Conservation (phyloP, 2,888 invertebrate genomes). For the Gasteruption jaculator region DNA sequence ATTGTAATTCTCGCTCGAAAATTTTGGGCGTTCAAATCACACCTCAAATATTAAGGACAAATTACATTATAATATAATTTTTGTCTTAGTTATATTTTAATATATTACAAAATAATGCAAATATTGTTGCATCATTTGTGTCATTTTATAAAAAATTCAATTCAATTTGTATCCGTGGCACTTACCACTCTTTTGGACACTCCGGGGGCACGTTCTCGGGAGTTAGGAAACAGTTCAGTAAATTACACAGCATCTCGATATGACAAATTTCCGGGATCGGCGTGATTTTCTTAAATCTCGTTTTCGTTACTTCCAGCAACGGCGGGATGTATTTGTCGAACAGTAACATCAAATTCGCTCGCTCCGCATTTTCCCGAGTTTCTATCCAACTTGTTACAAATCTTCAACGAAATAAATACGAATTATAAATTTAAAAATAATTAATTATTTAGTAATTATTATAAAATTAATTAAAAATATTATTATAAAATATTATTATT, state of each 20-base stretch:
- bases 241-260: slow-evolving; percentile 79
- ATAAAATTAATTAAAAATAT: not conserved
- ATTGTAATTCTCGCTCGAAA: too few relatives aligned
- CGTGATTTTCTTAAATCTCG: slow-evolving; percentile 82
- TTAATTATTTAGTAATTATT: slow-evolving; percentile 8
- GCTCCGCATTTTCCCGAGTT: slow-evolving; percentile 68
- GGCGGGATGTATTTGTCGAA: slow-evolving; percentile 92
- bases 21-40: too few relatives aligned
- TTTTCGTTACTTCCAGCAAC: slow-evolving; percentile 69
- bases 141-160: not conserved
- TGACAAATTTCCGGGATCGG: slow-evolving; percentile 88
- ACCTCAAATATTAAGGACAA: slow-evolving; percentile 7
- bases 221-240: slow-evolving; percentile 81
- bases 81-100: too few relatives aligned
- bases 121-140: too few relatives aligned
- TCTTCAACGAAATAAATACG: too few relatives aligned
- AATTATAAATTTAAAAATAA: not conserved
- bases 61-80: slow-evolving; percentile 2
- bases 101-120: too few relatives aligned
- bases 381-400: slow-evolving; percentile 88
- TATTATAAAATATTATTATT: not conserved
- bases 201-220: slow-evolving; percentile 78
- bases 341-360: slow-evolving; percentile 76
- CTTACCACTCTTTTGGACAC: slow-evolving; percentile 83
- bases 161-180: too few relatives aligned